phyloP scores from a whole-genome alignment of 1,140 invertebrate genomes.

The Danaus plexippus region DNA sequence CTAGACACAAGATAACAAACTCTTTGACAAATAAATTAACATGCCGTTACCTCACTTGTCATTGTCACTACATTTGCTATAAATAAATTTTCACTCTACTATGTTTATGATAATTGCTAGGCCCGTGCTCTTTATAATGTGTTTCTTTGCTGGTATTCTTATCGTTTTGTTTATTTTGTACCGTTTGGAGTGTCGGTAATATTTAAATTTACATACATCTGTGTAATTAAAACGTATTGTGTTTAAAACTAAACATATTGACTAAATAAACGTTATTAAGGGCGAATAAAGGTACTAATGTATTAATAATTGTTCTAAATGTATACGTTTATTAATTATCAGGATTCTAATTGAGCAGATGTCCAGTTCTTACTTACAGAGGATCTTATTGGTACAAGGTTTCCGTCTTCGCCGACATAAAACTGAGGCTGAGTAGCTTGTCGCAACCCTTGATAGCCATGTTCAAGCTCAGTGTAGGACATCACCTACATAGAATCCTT shows the following conservation, averaged over 20 bases:
- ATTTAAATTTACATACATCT: no score
- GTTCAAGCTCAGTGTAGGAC: conserved; percentile 92
- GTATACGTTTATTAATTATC: no score
- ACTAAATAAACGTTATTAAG: no score
- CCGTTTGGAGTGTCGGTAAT: no score
- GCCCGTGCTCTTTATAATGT: conserved; percentile 14
- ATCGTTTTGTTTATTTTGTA: conserved; percentile 7
- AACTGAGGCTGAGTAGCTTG: conserved; percentile 78
- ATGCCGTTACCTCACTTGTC: conserved; percentile 63
- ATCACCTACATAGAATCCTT: conserved; percentile 72
- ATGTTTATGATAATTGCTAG: not conserved
- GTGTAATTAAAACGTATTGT: no score
- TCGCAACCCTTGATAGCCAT: conserved; percentile 87
- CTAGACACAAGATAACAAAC: conserved; percentile 51
- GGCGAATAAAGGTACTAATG: no score
- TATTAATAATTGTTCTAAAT: no score
- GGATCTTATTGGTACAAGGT: conserved; percentile 70
- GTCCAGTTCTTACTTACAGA: conserved; percentile 46
- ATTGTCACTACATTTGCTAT: conserved; percentile 44
- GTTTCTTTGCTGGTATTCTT: not conserved
- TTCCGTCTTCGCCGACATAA: conserved; percentile 77
- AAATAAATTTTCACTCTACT: conserved; percentile 8
- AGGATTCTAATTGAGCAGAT: no score
- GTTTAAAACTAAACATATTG: no score
- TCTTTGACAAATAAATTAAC: conserved; percentile 60